Base-by-base conservation (phyloP, 2,113 vertebrate genomes). In the Vidua macroura region DNA sequence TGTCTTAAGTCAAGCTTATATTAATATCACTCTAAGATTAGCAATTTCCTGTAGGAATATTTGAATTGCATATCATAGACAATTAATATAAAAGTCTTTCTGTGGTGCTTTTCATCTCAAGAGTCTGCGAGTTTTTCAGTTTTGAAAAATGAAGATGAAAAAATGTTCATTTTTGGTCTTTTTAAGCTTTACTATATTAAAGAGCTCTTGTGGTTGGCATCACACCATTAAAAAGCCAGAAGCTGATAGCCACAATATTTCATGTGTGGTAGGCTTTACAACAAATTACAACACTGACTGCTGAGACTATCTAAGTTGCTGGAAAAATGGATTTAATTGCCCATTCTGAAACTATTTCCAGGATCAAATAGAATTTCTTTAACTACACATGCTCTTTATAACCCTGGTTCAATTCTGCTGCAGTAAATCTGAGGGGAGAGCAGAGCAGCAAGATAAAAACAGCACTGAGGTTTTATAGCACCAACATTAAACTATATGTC, bases 331-430 rank as follows among this genome's bases (percentile, higher is more conserved):
- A 58, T 96, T 95, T 97, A 95, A 95, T 96, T 96, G 95, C 83
- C 93, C 82, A 95, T 96, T 97, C 90, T 94, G 95, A 72, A 83
- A 87, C 89, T 91, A 83, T 96, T 97, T 97, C 92, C 92, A 93
- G 83, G 74, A 93, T 95, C 94, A 95, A 95, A 97, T 93, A 90
- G 95, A 93, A 96, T 96, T 88, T 96, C 90, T 96, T 96, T 97
- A 97, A 94, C 94, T 96, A 93, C 93, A 93, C 88, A 46, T 90
- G 94, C 78, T 95, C 94, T 96, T 97, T 97, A 96, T 92, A 95
- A 95, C 93, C 74, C 90, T 69, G 66, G 90, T 93, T 97, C 95
- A 94, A 88, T 96, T 95, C 93, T 1, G 0, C 39, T 72, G 79
- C 94, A 95, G 91, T 97, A 97, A 97, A 97, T 97, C 93, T 95